Evolutionary conservation across 1,140 invertebrate species (phyloP), one percentile per base, ranked within the genome.

Genomic region (Drosophila lacteicornis): DNA sequence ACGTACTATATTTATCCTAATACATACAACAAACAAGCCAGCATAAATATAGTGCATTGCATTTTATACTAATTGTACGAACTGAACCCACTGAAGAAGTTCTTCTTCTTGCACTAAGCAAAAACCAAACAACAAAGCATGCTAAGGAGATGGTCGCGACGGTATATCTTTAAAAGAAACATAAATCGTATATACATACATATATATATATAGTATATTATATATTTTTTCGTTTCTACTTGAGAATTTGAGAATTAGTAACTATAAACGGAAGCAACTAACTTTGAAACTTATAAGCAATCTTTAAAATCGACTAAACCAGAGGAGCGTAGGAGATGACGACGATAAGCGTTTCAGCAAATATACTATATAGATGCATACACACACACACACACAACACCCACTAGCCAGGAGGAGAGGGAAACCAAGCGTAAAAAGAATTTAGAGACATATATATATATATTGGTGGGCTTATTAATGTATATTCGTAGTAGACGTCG

Each of bases 51-150:
- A 78, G 66, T 78, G 77, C 79, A 86, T 88, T 88, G 80, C 84
- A 87, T 88, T 82, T 87, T 70, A 80, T 87, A 87, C 75, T 83
- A 80, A 87, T 87, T 84, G 59, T 88, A 87, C 84, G 84, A 87
- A 88, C 84, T 87, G 85, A 87, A 84, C 84, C 84, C 84, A 88
- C 84, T 87, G 84, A 87, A 88, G 80, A 87, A 87, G 84, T 84
- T 80, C 69, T 84, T 83, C 83, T 87, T 80, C 82, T 86, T 82
- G 84, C 84, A 87, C 84, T 88, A 84, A 80, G 84, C 80, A 87
- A 87, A 73, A 55, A 47, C 68, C 22, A 62, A 51, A 82, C 60
- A 55, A 60, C 43, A 51, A 63, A 53, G 60, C 19, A 63, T 36
- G 45, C 19, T 33, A 46, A 65, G 50, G 51, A 71, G 68, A 56